Evolutionary conservation across 2,888 invertebrate species (phyloP).

Genomic region (Deilephila elpenor): DNA sequence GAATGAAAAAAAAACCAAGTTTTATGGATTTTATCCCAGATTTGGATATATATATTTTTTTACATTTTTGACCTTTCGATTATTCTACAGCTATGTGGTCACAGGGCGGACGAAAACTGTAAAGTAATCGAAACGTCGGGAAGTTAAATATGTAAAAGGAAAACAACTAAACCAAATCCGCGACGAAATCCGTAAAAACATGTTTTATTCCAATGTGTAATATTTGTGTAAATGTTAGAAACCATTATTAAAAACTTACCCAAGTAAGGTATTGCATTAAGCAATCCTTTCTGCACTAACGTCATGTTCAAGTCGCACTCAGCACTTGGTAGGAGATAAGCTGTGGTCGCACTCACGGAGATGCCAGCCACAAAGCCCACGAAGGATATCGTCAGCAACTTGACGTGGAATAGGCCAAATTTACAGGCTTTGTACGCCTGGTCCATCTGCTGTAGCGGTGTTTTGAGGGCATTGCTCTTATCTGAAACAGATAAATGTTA

Average conservation of each 20-base stretch:
- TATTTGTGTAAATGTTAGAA: too few relatives aligned
- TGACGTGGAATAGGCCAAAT: conserved; percentile 66
- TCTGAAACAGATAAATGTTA: conserved; percentile 45
- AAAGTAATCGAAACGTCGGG: too few relatives aligned
- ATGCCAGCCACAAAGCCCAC: conserved; percentile 56
- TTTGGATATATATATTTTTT: too few relatives aligned
- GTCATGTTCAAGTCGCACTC: conserved; percentile 72
- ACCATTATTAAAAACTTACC: conserved; percentile 52
- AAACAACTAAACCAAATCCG: too few relatives aligned
- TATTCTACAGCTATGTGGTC: too few relatives aligned
- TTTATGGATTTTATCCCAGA: too few relatives aligned
- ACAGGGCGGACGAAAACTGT: too few relatives aligned
- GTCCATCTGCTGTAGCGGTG: conserved; percentile 66
- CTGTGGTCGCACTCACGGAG: conserved; percentile 56
- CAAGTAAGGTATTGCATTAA: conserved; percentile 68
- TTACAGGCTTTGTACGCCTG: conserved; percentile 62
- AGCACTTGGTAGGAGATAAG: conserved; percentile 66
- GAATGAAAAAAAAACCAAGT: too few relatives aligned
- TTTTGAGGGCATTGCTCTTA: conserved; percentile 45
- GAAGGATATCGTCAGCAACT: conserved; percentile 54
- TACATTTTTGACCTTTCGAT: too few relatives aligned
- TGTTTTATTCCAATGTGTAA: too few relatives aligned
- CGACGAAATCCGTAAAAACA: too few relatives aligned
- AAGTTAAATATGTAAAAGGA: too few relatives aligned
- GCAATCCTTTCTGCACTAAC: conserved; percentile 63